Evolutionary conservation across 2,797 vertebrate species (phyloP).

Genomic region (Huso huso): DNA sequence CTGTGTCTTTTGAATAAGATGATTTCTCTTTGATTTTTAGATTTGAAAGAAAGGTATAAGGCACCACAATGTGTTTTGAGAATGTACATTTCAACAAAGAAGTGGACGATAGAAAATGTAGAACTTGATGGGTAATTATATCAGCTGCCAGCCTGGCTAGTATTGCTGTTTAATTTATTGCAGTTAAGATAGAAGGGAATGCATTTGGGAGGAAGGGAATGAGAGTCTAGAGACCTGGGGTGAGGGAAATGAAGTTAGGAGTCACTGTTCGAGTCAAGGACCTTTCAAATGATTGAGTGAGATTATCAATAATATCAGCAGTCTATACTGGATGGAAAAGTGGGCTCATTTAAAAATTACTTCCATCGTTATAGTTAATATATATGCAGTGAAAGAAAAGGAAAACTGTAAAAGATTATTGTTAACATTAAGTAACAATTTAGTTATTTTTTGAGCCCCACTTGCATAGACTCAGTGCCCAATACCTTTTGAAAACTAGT

Average conservation of each 20-base stretch:
- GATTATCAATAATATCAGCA: slow-evolving; percentile 27
- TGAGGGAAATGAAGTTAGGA: slow-evolving; percentile 33
- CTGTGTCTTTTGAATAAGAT: slow-evolving; percentile 10
- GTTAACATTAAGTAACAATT: too few species aligned
- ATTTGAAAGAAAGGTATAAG: background rate
- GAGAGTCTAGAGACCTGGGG: slow-evolving; percentile 28
- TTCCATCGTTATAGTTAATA: slow-evolving; percentile 21
- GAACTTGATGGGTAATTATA: slow-evolving; percentile 40
- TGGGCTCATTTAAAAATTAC: slow-evolving; percentile 18
- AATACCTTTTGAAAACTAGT: too few species aligned
- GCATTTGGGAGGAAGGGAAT: slow-evolving; percentile 24
- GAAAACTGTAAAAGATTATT: too few species aligned
- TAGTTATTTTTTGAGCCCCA: too few species aligned
- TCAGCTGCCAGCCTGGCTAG: slow-evolving; percentile 30
- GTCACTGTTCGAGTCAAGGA: slow-evolving; percentile 25
- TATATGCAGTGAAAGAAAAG: background rate
- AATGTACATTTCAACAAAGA: slow-evolving; percentile 25
- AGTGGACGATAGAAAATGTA: slow-evolving; percentile 25
- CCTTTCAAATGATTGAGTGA: slow-evolving; percentile 28
- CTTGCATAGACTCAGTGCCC: too few species aligned
- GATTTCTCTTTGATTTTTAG: slow-evolving; percentile 1
- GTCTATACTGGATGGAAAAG: slow-evolving; percentile 12
- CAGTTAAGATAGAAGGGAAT: slow-evolving; percentile 26
- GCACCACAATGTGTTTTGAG: slow-evolving; percentile 11
- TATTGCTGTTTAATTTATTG: slow-evolving; percentile 36